A percentile compares a stretch with the other conserved stretches of the same genome.
These are phyloP conservation scores for Neotoma lepida DNA, from an alignment of 2,113 vertebrate species.

Conservation along the genomic window DNA sequence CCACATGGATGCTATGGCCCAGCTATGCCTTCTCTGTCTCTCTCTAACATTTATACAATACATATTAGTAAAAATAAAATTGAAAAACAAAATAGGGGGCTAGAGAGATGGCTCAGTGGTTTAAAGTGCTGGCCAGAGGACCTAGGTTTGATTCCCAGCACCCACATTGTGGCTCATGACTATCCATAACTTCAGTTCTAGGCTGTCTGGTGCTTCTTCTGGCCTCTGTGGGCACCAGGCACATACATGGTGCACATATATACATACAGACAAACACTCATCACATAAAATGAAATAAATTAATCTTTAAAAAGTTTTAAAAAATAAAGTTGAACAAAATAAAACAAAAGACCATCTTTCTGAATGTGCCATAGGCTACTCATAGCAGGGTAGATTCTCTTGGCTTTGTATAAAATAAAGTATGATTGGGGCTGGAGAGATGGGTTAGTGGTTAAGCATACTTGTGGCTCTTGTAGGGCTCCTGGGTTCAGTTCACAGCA, in stretches of 20 bases:
- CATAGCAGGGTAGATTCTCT: conserved; percentile 29
- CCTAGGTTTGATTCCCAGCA: neutral
- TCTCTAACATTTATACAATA: neutral
- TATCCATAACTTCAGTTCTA: neutral
- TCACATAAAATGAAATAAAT: neutral
- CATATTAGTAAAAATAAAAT: neutral
- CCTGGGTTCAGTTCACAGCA: neutral
- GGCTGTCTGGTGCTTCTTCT: neutral
- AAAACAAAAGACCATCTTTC: neutral
- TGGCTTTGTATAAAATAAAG: conserved; percentile 34
- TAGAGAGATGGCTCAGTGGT: neutral
- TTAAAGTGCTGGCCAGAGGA: neutral
- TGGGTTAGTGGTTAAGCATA: neutral
- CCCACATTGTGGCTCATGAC: no score
- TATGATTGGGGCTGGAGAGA: neutral
- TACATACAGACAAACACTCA: neutral
- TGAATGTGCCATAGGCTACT: neutral
- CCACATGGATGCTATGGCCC: neutral
- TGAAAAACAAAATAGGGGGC: neutral
- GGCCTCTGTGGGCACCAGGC: neutral
- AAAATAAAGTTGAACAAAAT: neutral
- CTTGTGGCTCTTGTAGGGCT: neutral
- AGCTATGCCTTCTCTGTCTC: neutral
- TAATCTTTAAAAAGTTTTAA: neutral
- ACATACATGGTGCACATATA: neutral